Conservation (phyloP, 2,888 invertebrate genomes). For the Halictus ligatus region DNA sequence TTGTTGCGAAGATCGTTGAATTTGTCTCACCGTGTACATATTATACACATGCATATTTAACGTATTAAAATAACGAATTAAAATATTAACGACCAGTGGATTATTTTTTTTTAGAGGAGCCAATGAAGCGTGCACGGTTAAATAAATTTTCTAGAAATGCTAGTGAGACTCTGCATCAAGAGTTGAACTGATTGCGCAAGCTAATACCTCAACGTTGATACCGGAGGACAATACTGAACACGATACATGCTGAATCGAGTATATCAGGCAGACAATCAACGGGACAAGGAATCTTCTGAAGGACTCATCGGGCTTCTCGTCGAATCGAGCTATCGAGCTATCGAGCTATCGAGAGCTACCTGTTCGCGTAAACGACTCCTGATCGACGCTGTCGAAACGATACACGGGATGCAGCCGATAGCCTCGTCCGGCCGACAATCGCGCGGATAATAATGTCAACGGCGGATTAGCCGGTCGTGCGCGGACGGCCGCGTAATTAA, state of each 20-base stretch:
- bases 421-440: conserved; percentile 36
- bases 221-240: neutral
- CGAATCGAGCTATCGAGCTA: neutral
- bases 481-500: conserved; percentile 57
- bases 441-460: conserved; percentile 59
- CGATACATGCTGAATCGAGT: neutral
- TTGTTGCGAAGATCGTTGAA: no score
- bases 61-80: no score
- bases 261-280: neutral
- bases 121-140: no score
- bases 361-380: conserved; percentile 30
- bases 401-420: conserved; percentile 30
- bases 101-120: no score
- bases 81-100: no score
- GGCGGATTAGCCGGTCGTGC: conserved; percentile 50
- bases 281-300: neutral
- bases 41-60: no score
- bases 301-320: neutral
- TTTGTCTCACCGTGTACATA: no score
- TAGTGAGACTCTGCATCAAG: neutral
- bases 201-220: neutral
- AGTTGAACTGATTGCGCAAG: neutral
- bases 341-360: neutral
- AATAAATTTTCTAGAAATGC: neutral
- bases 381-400: conserved; percentile 48